Percentiles rank a stretch among this genome's conserved stretches.
Evolutionary conservation across 2,888 invertebrate species (phyloP).

Genomic region (Athetis lepigone): DNA sequence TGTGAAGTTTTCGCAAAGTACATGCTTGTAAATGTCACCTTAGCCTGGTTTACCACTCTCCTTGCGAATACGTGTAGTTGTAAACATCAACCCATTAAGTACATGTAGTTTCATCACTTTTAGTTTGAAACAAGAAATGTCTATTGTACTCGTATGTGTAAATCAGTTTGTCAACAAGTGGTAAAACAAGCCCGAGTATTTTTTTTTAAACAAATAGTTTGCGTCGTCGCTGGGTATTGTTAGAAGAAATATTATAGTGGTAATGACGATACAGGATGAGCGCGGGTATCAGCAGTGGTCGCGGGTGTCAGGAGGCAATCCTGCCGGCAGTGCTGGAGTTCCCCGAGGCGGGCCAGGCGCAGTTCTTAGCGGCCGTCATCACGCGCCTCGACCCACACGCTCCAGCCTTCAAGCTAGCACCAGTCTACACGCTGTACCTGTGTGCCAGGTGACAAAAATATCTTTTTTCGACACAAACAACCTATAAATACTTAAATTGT

Average conservation of each 20-base stretch:
- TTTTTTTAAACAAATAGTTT: not conserved
- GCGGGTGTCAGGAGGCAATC: conserved; percentile 95
- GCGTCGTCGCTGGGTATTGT: not conserved
- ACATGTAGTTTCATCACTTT: not conserved
- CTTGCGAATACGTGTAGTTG: not conserved
- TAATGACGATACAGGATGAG: conserved; percentile 69
- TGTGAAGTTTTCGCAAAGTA: conserved; percentile 21
- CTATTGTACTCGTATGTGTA: not conserved
- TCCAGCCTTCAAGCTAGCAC: conserved; percentile 98
- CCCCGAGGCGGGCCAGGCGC: conserved; percentile 98
- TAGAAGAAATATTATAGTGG: not conserved
- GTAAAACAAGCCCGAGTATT: conserved; percentile 29
- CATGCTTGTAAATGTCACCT: conserved; percentile 18
- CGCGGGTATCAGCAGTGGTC: conserved; percentile 67
- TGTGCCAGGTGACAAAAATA: conserved; percentile 92
- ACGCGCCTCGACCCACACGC: conserved; percentile 96
- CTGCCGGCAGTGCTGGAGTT: conserved; percentile 98
- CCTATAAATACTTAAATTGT: not conserved
- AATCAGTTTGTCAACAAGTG: conserved; percentile 12
- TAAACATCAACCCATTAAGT: not conserved
- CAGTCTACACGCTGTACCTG: conserved; percentile 98
- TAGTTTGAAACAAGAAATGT: not conserved
- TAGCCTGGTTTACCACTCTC: conserved; percentile 35
- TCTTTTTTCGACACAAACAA: no score
- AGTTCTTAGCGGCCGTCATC: conserved; percentile 96